These are phyloP conservation scores for Dexiosoma caninum DNA, from an alignment of 2,888 invertebrate species.

Conservation along the genomic window DNA sequence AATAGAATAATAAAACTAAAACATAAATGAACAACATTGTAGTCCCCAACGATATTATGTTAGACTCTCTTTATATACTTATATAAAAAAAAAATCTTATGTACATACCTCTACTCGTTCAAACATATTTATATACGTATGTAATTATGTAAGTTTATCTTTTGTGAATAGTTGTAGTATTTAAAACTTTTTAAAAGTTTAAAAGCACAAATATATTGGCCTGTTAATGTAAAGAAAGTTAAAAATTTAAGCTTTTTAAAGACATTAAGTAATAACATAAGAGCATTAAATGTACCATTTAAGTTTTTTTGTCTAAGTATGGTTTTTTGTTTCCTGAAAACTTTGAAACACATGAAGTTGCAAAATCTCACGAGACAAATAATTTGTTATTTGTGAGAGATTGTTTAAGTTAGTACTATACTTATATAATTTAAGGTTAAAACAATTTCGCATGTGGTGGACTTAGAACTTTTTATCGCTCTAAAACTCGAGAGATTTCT, in stretches of 20 bases:
- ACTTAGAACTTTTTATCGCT: background rate
- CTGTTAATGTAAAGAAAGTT: background rate
- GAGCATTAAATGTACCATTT: slow-evolving; percentile 22
- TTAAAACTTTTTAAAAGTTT: slow-evolving; percentile 40
- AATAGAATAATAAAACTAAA: slow-evolving; percentile 23
- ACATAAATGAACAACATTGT: slow-evolving; percentile 9
- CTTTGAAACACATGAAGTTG: background rate
- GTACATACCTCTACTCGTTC: background rate
- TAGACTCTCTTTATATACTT: background rate
- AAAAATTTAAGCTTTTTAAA: background rate
- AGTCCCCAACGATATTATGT: background rate
- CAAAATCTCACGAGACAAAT: background rate
- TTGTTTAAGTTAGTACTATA: background rate
- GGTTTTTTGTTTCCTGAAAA: background rate
- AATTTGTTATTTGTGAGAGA: background rate
- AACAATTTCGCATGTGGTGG: background rate
- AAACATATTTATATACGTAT: background rate
- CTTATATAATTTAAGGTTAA: background rate
- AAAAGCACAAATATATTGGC: slow-evolving; percentile 24
- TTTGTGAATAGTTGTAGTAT: slow-evolving; percentile 1
- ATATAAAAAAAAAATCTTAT: background rate
- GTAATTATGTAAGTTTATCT: background rate
- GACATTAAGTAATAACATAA: slow-evolving; percentile 22
- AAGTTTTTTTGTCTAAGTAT: background rate
- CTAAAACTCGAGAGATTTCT: background rate